These are phyloP conservation scores for Coenobita brevimanus DNA, from an alignment of 1,140 invertebrate species.

Conservation along the genomic window DNA sequence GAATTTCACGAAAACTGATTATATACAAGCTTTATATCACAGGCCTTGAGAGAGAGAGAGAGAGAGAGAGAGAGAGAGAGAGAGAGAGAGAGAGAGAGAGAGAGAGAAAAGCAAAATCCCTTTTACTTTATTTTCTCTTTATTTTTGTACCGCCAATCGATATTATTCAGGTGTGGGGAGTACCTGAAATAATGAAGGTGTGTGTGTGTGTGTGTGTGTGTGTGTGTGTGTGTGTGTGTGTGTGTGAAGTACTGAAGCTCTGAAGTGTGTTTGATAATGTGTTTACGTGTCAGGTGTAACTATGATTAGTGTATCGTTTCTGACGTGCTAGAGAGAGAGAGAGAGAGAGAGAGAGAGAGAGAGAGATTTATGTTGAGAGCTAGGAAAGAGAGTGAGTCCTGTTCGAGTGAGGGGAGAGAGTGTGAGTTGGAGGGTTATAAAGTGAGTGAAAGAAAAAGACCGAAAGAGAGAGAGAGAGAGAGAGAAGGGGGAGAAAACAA, in stretches of 20 bases:
- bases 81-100: too few species aligned
- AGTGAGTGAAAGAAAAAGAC: background rate
- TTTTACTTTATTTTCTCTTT: too few species aligned
- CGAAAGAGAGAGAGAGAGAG: background rate
- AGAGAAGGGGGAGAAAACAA: too few species aligned
- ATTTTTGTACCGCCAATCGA: too few species aligned
- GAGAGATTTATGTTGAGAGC: background rate
- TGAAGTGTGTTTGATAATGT: background rate
- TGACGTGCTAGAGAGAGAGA: background rate
- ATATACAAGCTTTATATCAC: too few species aligned
- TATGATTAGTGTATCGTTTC: background rate
- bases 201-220: conserved; percentile 11
- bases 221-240: conserved; percentile 11
- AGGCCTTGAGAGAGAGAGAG: too few species aligned
- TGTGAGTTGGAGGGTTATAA: background rate
- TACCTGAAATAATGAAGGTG: too few species aligned
- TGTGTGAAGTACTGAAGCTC: background rate
- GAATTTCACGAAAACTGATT: too few species aligned
- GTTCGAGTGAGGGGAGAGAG: background rate
- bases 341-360: conserved; percentile 19
- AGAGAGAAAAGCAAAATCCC: too few species aligned
- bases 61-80: too few species aligned
- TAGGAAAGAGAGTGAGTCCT: background rate
- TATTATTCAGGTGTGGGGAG: background rate
- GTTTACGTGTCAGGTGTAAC: background rate